Percentiles rank a stretch among this genome's conserved stretches.
Evolutionary conservation across 1,140 invertebrate genomes (phyloP).

Genomic region (Drosophila biarmipes): DNA sequence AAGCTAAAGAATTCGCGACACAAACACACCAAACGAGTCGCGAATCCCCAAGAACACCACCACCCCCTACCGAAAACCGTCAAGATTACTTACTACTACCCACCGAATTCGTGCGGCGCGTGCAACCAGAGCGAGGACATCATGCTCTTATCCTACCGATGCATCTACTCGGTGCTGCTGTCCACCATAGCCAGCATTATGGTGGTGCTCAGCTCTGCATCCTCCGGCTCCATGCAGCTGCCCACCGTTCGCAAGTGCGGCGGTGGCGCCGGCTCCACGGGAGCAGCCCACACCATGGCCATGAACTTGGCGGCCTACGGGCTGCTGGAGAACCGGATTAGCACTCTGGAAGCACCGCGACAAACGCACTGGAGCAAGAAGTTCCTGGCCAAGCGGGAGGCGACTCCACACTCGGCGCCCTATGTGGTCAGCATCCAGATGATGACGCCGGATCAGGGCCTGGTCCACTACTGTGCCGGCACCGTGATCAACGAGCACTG

Average conservation of each 20-base stretch:
- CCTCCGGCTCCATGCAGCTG: slow-evolving; percentile 54
- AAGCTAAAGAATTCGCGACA: slow-evolving; percentile 38
- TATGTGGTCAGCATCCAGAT: slow-evolving; percentile 83
- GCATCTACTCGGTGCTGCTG: slow-evolving; percentile 65
- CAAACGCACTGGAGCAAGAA: slow-evolving; percentile 73
- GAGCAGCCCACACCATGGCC: slow-evolving; percentile 53
- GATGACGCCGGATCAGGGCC: slow-evolving; percentile 67
- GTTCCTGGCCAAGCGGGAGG: slow-evolving; percentile 78
- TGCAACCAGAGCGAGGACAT: slow-evolving; percentile 75
- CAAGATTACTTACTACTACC: slow-evolving; percentile 65
- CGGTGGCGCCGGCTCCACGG: slow-evolving; percentile 14
- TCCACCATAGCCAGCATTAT: slow-evolving; percentile 75
- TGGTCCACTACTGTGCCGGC: slow-evolving; percentile 81
- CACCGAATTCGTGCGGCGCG: slow-evolving; percentile 65
- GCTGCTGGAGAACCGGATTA: slow-evolving; percentile 73
- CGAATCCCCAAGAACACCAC: slow-evolving; percentile 3
- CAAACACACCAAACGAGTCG: slow-evolving; percentile 19
- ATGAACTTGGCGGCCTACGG: slow-evolving; percentile 59
- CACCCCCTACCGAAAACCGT: slow-evolving; percentile 23
- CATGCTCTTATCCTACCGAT: slow-evolving; percentile 73
- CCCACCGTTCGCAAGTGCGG: slow-evolving; percentile 64
- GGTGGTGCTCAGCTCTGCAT: slow-evolving; percentile 68
- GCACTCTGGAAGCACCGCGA: slow-evolving; percentile 60
- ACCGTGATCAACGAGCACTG: slow-evolving; percentile 80
- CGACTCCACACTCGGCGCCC: slow-evolving; percentile 76